phyloP scores from a whole-genome alignment of 2,888 invertebrate genomes.

The Andrena chrysosceles region DNA sequence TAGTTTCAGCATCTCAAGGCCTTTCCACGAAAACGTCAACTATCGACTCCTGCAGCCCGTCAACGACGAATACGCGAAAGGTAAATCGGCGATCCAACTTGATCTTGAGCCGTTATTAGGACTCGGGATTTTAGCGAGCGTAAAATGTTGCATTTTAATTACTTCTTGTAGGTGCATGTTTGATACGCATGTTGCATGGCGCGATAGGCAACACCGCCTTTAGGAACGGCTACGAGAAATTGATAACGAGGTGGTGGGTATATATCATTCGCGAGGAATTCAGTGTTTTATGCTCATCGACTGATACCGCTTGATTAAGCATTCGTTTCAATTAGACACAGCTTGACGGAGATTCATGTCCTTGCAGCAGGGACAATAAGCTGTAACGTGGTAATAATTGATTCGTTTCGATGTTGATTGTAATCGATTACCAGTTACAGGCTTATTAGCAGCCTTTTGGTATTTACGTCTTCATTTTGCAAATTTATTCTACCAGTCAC shows the following conservation, averaged over 20 bases:
- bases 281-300: not conserved
- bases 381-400: slow-evolving; percentile 30
- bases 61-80: slow-evolving; percentile 74
- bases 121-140: not conserved
- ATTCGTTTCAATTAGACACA: not conserved
- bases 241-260: slow-evolving; percentile 81
- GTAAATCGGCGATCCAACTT: slow-evolving; percentile 56
- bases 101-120: not conserved
- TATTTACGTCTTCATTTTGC: too few relatives aligned
- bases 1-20: slow-evolving; percentile 76
- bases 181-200: slow-evolving; percentile 82
- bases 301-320: not conserved
- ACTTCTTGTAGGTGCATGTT: slow-evolving; percentile 81
- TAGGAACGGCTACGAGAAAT: slow-evolving; percentile 78
- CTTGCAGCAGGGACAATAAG: not conserved
- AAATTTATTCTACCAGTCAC: too few relatives aligned
- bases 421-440: not conserved
- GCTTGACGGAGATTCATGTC: not conserved
- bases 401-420: not conserved
- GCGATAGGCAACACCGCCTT: slow-evolving; percentile 75
- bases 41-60: slow-evolving; percentile 64
- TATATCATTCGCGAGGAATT: slow-evolving; percentile 46
- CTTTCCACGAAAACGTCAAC: slow-evolving; percentile 73
- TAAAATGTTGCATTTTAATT: slow-evolving; percentile 60
- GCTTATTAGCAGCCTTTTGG: not conserved